These are phyloP conservation scores for Strigops habroptila DNA, from an alignment of 2,113 vertebrate genomes.

Conservation along the genomic window DNA sequence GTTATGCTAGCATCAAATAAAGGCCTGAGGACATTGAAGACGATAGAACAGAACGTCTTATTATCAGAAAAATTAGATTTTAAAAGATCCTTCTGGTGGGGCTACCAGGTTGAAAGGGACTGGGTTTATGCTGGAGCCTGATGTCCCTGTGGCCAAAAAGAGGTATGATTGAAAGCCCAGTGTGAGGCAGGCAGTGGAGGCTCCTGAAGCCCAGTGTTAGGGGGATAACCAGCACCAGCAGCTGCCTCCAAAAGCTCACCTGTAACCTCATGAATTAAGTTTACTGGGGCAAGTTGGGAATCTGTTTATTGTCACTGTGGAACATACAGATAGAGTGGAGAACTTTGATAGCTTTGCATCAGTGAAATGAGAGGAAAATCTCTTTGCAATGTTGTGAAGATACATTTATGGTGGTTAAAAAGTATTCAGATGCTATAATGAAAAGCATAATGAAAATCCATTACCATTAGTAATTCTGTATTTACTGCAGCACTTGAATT, in stretches of 20 bases:
- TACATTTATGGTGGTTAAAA: background rate
- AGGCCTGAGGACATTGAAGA: background rate
- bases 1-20: background rate
- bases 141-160: background rate
- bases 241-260: background rate
- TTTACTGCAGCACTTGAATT: constrained; percentile 25
- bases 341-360: background rate
- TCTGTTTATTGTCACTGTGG: background rate
- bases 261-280: background rate
- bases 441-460: background rate
- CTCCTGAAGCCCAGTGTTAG: background rate
- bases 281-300: background rate
- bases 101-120: background rate
- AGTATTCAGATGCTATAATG: background rate
- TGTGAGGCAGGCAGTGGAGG: background rate
- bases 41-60: background rate
- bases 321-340: background rate
- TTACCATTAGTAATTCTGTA: constrained; percentile 16
- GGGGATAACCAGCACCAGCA: background rate
- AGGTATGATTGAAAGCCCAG: background rate
- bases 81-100: background rate
- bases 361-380: background rate
- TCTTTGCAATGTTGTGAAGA: background rate
- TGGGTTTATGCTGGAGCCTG: background rate
- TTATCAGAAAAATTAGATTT: background rate